A percentile compares a stretch with the other conserved stretches of the same genome.
These are phyloP conservation scores for Equus przewalskii DNA, from an alignment of 2,113 vertebrate species.

Conservation along the genomic window DNA sequence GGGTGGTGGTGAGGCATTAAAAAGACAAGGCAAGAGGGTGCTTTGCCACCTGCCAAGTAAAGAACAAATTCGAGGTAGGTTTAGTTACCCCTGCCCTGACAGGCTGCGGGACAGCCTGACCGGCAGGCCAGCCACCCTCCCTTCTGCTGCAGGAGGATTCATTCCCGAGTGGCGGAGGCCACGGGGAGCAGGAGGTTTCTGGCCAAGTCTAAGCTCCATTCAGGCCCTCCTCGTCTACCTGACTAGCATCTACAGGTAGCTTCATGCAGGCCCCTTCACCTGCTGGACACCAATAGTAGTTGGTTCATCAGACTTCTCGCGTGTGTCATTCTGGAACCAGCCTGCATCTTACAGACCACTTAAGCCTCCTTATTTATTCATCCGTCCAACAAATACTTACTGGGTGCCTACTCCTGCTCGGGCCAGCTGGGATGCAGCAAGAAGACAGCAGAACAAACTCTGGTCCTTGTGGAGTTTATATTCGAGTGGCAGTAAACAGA, in stretches of 20 bases:
- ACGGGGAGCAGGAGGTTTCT: not conserved
- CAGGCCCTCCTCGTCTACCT: not conserved
- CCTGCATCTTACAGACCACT: not conserved
- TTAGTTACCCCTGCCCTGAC: accelerated
- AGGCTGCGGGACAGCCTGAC: not conserved
- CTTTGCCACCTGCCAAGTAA: not conserved
- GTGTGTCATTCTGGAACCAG: not conserved
- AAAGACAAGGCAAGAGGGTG: not conserved
- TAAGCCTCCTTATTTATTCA: not conserved
- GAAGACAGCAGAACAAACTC: not conserved
- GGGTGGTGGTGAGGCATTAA: too few species aligned
- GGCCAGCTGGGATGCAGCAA: not conserved
- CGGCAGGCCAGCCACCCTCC: accelerated
- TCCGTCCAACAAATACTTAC: too few species aligned
- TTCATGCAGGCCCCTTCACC: not conserved
- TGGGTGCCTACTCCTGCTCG: too few species aligned
- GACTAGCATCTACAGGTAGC: not conserved
- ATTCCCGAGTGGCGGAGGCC: not conserved
- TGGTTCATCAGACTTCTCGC: not conserved
- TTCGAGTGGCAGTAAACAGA: not conserved
- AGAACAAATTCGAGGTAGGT: not conserved
- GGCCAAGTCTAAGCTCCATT: not conserved
- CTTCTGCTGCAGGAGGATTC: too few species aligned
- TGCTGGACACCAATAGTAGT: accelerated
- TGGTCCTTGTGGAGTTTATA: not conserved